Evolutionary conservation across 2,888 invertebrate species (phyloP), one percentile per base, ranked within the genome.

Genomic region (Diabrotica balteata): DNA sequence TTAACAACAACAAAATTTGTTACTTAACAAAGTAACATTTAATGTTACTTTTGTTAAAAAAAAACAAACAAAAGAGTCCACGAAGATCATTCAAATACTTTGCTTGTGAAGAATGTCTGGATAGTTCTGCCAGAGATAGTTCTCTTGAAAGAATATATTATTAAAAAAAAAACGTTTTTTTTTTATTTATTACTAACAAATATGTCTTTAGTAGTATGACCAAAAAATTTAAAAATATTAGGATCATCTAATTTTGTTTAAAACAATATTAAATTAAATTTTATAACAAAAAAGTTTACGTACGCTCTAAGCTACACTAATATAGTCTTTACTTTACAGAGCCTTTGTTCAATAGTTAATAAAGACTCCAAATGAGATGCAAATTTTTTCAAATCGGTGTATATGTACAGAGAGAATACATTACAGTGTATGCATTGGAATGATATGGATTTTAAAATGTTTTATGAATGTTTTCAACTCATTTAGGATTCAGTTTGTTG

Each of bases 401-500:
- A 50, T 49, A 50, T 59, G 59, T 51, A 50, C 44, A 43, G 42
- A 43, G 50, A 43, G 51, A 50, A 59, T 51, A 59, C 59, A 59
- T 59, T 32, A 32, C 32, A 5, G 32, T 5, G 32, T 51, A 59
- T 51, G 59, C 42, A 50, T 50, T 49, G 49, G 50, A 59, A 59
- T 49, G 59, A 50, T 59, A 43, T 51, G 50, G 42, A 50, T 59
- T 51, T 51, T 50, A 59, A 32, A 32, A 32, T 32, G 32, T 32
- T 32, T 32, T 32, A 59, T 59, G 59, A 51, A 59, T 59, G 42
- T 49, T 59, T n/a, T 59, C 50, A 59, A 44, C 43, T 51, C 59
- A 59, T 59, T 59, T 50, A 9, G 43, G 50, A 59, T 59, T 59
- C 59, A 49, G 50, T 59, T 59, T 59, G 59, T 32, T 51, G 42